A percentile compares a stretch with the other conserved stretches of the same genome.
Conservation (phyloP, 2,113 vertebrate genomes). For the Solenodon paradoxus region DNA sequence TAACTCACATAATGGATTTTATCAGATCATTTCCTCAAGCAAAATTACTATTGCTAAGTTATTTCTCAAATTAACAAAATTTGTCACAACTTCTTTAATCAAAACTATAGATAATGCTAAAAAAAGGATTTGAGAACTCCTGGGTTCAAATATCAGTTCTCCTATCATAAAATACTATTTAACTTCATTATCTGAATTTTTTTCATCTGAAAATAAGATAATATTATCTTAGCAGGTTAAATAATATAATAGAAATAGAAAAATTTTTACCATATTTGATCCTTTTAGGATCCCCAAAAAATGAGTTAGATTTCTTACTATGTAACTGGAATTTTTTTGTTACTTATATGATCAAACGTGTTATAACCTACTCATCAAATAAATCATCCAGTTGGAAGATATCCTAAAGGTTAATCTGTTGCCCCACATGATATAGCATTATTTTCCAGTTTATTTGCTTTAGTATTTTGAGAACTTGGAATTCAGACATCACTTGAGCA, state of each 20-base stretch:
- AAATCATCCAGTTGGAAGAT: not conserved
- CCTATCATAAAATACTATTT: not conserved
- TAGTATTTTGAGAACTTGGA: not conserved
- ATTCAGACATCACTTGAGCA: not conserved
- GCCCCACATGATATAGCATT: accelerated
- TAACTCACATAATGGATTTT: not conserved
- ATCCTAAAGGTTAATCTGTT: not conserved
- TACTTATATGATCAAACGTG: not conserved
- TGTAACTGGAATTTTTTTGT: not conserved
- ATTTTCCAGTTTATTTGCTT: not conserved
- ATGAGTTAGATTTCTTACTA: not conserved
- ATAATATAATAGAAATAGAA: not conserved
- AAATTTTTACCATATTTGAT: not conserved
- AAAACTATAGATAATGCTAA: not conserved
- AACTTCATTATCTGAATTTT: not conserved
- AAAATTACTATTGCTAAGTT: not conserved
- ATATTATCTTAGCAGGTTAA: not conserved
- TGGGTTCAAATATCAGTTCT: not conserved
- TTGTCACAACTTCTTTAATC: not conserved
- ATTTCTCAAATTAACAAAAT: not conserved
- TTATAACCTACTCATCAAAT: not conserved
- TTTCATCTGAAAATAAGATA: not conserved
- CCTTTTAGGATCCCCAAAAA: not conserved
- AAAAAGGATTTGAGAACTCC: not conserved
- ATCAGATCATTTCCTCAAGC: not conserved